Evolutionary conservation across 1,140 invertebrate genomes (phyloP), one percentile per base, ranked within the genome.

Genomic region (Brachionus asplanchnoidis): DNA sequence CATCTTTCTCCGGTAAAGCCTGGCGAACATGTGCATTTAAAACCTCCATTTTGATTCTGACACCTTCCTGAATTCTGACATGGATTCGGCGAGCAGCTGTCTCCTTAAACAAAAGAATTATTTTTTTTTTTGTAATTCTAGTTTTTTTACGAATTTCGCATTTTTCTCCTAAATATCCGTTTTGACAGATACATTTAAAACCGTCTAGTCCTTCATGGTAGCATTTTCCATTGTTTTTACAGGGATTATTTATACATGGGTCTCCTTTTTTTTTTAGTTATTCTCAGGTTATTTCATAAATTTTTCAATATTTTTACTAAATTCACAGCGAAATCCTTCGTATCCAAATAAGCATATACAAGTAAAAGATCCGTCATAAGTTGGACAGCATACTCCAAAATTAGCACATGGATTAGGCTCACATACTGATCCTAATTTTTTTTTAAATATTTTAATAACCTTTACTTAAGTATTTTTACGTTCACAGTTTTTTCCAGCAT

Each of bases 401-500:
- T 60, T 60, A 12, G 53, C 6, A 40, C 50, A 80, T 56, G 53
- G 53, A 42, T 60, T 60, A 32, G 46, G 46, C 3, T 56, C 77
- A 23, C 77, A 79, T 17, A 60, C 28, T 17, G 46, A 28, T 12
- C 50, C 77, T 80, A 20, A 14, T 17, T 9, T n/a, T 50, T 20
- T 36, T 79, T 56, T 36, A n/a, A 40, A 23, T 11, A 32, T 26
- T 11, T 56, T 12, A 7, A 36, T 36, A 23, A 36, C 8, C 36
- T 17, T 8, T 46, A 3, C 6, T 32, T 56, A 36, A 79, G 6
- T 8, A 56, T 17, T 50, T 14, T 60, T 79, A 79, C 77, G 50
- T 60, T 56, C 46, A 60, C 77, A 79, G 20, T 79, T 36, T 17
- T 79, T 86, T 87, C 88, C 88, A 85, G 85, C 86, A 60, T 85